Conservation (phyloP, 2,113 vertebrate species). For the Laticauda colubrina region DNA sequence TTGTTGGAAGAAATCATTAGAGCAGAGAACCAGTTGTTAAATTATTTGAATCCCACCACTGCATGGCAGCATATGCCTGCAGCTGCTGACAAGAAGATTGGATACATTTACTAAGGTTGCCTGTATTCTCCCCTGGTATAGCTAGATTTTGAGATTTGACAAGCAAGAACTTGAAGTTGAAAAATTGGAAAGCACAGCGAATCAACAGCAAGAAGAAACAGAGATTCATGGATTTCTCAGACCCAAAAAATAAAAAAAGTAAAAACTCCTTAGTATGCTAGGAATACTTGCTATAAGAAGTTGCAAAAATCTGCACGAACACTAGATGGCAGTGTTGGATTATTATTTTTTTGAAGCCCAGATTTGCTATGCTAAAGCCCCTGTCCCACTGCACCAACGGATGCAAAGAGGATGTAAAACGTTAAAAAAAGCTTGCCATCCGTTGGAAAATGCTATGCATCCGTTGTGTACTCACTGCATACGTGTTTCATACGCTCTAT, state of each 20-base stretch:
- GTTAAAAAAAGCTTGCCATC: too few species aligned
- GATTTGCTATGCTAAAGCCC: background rate
- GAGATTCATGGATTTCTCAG: background rate
- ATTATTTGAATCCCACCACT: too few species aligned
- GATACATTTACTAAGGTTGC: background rate
- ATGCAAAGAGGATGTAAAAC: too few species aligned
- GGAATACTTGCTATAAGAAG: background rate
- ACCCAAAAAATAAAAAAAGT: background rate
- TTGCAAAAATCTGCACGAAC: background rate
- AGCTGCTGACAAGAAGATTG: background rate
- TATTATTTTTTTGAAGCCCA: background rate
- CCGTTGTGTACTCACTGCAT: too few species aligned
- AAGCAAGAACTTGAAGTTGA: background rate
- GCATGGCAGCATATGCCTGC: background rate
- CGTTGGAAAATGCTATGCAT: too few species aligned
- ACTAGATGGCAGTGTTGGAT: background rate
- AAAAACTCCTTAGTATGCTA: background rate
- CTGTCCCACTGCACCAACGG: too few species aligned
- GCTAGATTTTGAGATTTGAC: background rate
- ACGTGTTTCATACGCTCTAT: too few species aligned
- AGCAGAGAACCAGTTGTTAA: too few species aligned
- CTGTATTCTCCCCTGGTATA: background rate
- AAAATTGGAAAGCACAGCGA: background rate
- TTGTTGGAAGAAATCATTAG: too few species aligned
- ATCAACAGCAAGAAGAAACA: background rate